phyloP scores from a whole-genome alignment of 2,888 invertebrate genomes.

The Trilocha varians region DNA sequence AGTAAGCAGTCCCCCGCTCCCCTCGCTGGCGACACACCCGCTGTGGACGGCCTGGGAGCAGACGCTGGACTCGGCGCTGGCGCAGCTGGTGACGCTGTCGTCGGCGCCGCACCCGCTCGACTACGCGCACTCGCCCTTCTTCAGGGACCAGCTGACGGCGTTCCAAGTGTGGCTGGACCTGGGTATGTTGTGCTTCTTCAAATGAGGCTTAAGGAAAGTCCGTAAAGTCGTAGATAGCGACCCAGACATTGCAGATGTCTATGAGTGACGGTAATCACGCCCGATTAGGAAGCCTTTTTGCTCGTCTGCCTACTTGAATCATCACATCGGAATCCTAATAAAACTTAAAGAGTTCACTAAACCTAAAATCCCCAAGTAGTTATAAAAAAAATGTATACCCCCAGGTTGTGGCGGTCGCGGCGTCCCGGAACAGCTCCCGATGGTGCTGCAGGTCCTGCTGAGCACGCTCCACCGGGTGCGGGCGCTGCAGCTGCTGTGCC shows the following conservation, averaged over 20 bases:
- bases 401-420: conserved; percentile 67
- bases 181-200: conserved; percentile 54
- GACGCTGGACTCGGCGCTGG: conserved; percentile 93
- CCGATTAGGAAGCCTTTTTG: too few species aligned
- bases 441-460: conserved; percentile 92
- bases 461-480: conserved; percentile 87
- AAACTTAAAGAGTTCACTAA: background rate
- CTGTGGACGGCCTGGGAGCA: conserved; percentile 99
- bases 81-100: conserved; percentile 87
- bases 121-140: conserved; percentile 90
- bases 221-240: too few species aligned
- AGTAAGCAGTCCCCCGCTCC: conserved; percentile 92
- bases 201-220: too few species aligned
- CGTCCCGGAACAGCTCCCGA: conserved; percentile 96
- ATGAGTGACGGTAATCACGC: too few species aligned
- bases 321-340: too few species aligned
- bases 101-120: conserved; percentile 48
- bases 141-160: conserved; percentile 97
- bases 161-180: conserved; percentile 96
- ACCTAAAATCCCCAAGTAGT: too few species aligned
- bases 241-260: too few species aligned
- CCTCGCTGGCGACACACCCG: conserved; percentile 90
- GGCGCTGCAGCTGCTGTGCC: conserved; percentile 93
- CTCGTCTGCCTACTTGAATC: too few species aligned
- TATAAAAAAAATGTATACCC: background rate